Evolutionary conservation across 1,140 invertebrate species (phyloP).

Genomic region (Temnothorax nylanderi): DNA sequence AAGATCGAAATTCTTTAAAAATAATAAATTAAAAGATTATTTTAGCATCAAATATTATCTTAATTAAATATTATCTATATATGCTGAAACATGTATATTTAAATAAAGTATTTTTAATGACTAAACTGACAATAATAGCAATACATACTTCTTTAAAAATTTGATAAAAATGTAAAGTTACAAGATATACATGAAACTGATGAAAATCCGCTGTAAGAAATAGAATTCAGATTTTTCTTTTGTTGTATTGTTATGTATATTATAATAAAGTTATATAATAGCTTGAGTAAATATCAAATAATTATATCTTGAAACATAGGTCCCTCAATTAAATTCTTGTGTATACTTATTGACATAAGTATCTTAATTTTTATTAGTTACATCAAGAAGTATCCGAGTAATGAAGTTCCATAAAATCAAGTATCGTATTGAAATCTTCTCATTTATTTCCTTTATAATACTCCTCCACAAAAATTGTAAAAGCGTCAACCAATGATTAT

Average conservation of each 20-base stretch:
- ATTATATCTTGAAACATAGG: not conserved
- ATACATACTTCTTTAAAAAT: not conserved
- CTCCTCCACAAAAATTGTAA: conserved; percentile 3
- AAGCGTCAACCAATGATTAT: not conserved
- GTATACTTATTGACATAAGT: not conserved
- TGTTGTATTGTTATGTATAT: not conserved
- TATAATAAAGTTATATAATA: not conserved
- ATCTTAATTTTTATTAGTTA: not conserved
- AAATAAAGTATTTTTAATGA: not conserved
- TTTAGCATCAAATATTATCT: not conserved
- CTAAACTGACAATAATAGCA: not conserved
- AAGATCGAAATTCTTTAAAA: not conserved
- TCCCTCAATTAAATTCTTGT: not conserved
- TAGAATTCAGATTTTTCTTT: not conserved
- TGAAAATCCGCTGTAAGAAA: not conserved
- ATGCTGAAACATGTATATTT: not conserved
- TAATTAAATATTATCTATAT: not conserved
- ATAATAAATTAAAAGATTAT: not conserved
- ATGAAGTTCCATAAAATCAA: not conserved
- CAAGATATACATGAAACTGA: not conserved
- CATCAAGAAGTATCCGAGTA: conserved; percentile 2
- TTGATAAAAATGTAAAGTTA: not conserved
- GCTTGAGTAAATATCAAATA: not conserved
- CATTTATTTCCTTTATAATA: conserved; percentile 41
- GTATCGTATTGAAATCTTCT: not conserved